Base-by-base conservation (phyloP, 2,888 invertebrate species). In the Orthonevra nobilis region DNA sequence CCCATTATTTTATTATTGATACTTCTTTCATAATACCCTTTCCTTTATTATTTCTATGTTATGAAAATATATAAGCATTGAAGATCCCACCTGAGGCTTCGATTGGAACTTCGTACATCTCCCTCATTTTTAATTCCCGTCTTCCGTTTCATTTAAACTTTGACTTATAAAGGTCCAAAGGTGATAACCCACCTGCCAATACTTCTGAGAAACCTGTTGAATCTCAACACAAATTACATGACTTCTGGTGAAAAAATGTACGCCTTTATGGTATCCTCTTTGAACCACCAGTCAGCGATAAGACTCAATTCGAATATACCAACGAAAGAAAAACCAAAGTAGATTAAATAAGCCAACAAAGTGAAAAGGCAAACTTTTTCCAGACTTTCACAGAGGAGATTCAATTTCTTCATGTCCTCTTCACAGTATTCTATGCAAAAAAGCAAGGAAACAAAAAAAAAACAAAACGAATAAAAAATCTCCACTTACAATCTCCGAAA, bases 341-440 rank as follows among this genome's bases (percentile, higher is more conserved):
- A 68, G 52, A 74, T 73, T 66, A 58, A 73, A 66, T 66, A 73
- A 73, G 34, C 36, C 30, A 42, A 66, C 48, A 48, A 64, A 73
- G 30, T 15, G 10, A 17, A 15, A 66, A 15, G 48, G 38, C 14
- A 17, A 34, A 73, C n/a, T 28, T 68, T 74, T 68, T 60, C 14
- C n/a, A 12, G 10, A 30, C 44, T 34, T 50, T 48, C 30, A 52
- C 19, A 61, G 28, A 46, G 40, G 42, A 44, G n/a, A n/a, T n/a
- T 64, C 40, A 1, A 50, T 28, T 40, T 10, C 5, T 42, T 44
- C 19, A n/a, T 38, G 26, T 32, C 46, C 17, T 60, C 42, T 60
- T 52, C 74, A 60, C 52, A 69, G 52, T 54, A 58, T 40, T 46
- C 56, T 61, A 44, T 46, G 61, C 54, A 69, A 61, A 15, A 30